Evolutionary conservation across 2,113 vertebrate genomes (phyloP).

Genomic region (Corapipo altera): DNA sequence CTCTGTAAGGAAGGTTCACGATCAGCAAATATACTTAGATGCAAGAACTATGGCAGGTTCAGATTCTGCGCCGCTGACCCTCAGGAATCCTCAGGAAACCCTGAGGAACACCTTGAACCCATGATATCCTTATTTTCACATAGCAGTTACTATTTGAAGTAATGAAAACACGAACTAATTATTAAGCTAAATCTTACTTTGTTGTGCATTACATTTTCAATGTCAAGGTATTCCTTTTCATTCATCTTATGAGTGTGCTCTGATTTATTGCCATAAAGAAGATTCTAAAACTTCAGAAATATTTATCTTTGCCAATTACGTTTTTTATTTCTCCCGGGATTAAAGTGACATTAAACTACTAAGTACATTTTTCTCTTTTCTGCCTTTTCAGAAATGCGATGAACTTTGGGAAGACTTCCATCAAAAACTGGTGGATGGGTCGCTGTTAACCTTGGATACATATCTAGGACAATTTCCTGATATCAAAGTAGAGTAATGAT

Average conservation of each 20-base stretch:
- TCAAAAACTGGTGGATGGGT: conserved; percentile 94
- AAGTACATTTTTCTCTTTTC: neutral
- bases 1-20: neutral
- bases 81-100: neutral
- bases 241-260: neutral
- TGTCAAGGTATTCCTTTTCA: neutral
- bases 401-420: conserved; percentile 97
- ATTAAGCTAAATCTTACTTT: neutral
- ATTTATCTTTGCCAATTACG: neutral
- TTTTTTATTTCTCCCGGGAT: neutral
- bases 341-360: neutral
- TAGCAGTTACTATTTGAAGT: neutral
- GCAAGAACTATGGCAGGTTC: neutral
- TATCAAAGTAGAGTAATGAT: conserved; percentile 84
- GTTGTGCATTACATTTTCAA: neutral
- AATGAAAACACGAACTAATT: neutral
- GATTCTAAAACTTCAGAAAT: neutral
- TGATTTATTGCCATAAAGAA: neutral
- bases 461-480: conserved; percentile 96
- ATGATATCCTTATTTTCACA: neutral
- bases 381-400: conserved; percentile 88
- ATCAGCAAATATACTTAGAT: neutral
- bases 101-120: neutral
- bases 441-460: conserved; percentile 88
- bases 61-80: neutral